Percentiles rank a stretch among this genome's conserved stretches.
Evolutionary conservation across 2,113 vertebrate species (phyloP).

Genomic region (Charina bottae): DNA sequence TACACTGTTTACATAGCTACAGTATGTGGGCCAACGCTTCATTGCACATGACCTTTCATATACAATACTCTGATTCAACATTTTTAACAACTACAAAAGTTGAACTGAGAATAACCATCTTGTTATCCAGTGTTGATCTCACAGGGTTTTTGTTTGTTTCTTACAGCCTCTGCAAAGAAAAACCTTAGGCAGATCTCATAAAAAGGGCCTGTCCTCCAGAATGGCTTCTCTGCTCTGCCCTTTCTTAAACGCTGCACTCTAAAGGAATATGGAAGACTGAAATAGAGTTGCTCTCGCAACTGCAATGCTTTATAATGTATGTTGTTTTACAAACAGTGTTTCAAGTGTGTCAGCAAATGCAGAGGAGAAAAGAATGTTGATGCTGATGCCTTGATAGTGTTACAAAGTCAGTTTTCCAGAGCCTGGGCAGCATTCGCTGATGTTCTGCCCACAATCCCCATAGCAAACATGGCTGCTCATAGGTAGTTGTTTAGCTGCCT

Average conservation of each 20-base stretch:
- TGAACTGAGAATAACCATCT: not conserved
- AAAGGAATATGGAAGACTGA: slow-evolving; percentile 58
- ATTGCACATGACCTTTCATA: slow-evolving; percentile 37
- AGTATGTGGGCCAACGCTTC: slow-evolving; percentile 25
- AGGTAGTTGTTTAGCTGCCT: slow-evolving; percentile 69
- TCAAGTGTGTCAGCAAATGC: slow-evolving; percentile 70
- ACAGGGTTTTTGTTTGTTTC: slow-evolving; percentile 33
- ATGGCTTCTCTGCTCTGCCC: slow-evolving; percentile 36
- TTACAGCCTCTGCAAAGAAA: accelerated
- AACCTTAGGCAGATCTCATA: slow-evolving; percentile 26
- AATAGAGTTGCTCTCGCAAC: slow-evolving; percentile 71
- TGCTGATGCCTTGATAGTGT: slow-evolving; percentile 43
- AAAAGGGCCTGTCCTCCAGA: not conserved
- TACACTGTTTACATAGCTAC: not conserved
- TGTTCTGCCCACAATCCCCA: slow-evolving; percentile 63
- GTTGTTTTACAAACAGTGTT: slow-evolving; percentile 74
- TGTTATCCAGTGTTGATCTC: slow-evolving; percentile 13
- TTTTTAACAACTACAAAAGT: not conserved
- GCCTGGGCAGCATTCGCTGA: slow-evolving; percentile 60
- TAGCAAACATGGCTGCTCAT: slow-evolving; percentile 54
- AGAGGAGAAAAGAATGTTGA: slow-evolving; percentile 63
- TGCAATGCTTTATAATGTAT: slow-evolving; percentile 68
- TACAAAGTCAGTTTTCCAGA: slow-evolving; percentile 74
- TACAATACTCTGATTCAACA: slow-evolving; percentile 27
- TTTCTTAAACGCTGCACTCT: slow-evolving; percentile 45